phyloP scores from a whole-genome alignment of 2,888 invertebrate genomes.

The Cataglyphis altisquamis region DNA sequence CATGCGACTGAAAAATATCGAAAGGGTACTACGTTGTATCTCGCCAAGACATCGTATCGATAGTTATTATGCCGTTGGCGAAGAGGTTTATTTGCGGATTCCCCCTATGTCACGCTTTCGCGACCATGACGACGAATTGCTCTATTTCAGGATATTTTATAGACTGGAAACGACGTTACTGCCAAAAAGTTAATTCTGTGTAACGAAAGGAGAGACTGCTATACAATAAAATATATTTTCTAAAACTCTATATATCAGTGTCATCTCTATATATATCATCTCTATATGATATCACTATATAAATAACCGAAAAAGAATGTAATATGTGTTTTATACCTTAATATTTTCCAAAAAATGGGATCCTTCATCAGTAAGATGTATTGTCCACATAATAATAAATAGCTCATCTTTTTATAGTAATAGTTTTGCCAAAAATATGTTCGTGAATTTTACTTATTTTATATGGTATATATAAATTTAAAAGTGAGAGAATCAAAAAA shows the following conservation, averaged over 20 bases:
- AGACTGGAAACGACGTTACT: conserved; percentile 48
- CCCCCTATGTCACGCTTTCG: conserved; percentile 24
- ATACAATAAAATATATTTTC: neutral
- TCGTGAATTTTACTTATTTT: neutral
- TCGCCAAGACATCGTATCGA: conserved; percentile 41
- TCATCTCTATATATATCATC: too few relatives aligned
- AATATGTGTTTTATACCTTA: conserved; percentile 13
- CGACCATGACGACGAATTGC: conserved; percentile 41
- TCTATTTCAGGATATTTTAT: conserved; percentile 68
- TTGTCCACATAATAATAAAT: neutral
- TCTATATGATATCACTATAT: too few relatives aligned
- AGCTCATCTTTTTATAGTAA: neutral
- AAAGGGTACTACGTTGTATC: conserved; percentile 5
- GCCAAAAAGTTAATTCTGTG: conserved; percentile 48
- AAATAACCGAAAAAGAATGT: neutral
- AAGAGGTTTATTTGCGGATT: conserved; percentile 55
- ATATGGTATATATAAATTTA: neutral
- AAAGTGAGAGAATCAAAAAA: neutral
- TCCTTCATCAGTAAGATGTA: neutral
- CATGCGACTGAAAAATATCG: neutral
- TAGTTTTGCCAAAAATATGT: neutral
- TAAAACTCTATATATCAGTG: neutral
- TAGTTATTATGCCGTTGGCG: conserved; percentile 34
- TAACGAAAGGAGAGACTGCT: neutral
- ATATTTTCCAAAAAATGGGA: neutral